A percentile compares a stretch with the other conserved stretches of the same genome.
These are phyloP conservation scores for Papilio polyxenes DNA, from an alignment of 1,140 invertebrate genomes.

Conservation along the genomic window DNA sequence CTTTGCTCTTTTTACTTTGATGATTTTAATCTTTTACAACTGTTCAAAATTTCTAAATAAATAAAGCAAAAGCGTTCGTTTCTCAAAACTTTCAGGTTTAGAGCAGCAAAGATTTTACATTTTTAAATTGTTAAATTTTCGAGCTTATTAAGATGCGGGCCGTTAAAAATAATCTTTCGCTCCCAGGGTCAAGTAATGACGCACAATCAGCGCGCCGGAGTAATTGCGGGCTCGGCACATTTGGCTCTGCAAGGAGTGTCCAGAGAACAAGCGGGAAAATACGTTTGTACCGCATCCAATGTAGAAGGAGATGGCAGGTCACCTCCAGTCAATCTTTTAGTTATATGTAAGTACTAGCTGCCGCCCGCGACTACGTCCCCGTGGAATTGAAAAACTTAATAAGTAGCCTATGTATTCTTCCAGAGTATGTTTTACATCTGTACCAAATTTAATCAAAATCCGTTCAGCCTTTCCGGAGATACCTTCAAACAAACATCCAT, in stretches of 20 bases:
- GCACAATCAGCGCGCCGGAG: constrained; percentile 89
- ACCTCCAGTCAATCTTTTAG: constrained; percentile 87
- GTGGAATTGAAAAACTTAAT: too few species aligned
- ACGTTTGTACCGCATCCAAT: constrained; percentile 92
- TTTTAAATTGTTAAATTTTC: not conserved
- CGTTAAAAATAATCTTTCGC: constrained; percentile 47
- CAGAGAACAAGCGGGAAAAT: constrained; percentile 89
- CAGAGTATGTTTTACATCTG: too few species aligned
- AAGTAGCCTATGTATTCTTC: too few species aligned
- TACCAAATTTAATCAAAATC: too few species aligned
- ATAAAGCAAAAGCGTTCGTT: too few species aligned
- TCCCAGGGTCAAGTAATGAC: constrained; percentile 89
- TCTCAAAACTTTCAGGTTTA: too few species aligned
- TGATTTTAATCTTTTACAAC: not conserved
- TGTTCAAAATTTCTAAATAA: too few species aligned
- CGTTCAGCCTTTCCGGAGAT: too few species aligned
- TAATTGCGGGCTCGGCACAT: constrained; percentile 90
- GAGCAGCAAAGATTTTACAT: too few species aligned
- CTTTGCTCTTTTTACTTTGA: not conserved
- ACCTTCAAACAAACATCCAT: too few species aligned
- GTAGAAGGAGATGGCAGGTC: constrained; percentile 93
- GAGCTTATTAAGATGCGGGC: constrained; percentile 38
- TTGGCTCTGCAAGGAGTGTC: constrained; percentile 89
- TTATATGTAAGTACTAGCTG: constrained; percentile 89
- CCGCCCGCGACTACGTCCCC: too few species aligned